A percentile compares a stretch with the other conserved stretches of the same genome.
Evolutionary conservation across 1,140 invertebrate species (phyloP).

Genomic region (Eupristina koningsbergeri): DNA sequence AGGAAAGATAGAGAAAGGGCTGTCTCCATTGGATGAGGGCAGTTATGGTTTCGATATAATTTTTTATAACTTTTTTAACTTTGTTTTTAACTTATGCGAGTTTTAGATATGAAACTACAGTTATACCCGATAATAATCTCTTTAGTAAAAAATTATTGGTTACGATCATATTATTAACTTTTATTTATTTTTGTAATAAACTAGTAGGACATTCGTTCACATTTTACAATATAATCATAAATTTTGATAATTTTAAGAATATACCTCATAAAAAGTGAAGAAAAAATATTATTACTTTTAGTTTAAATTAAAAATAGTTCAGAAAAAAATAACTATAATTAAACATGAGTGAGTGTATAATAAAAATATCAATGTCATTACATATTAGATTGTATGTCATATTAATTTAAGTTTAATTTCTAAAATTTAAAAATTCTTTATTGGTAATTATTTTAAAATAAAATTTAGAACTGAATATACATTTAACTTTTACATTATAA

Average conservation of each 20-base stretch:
- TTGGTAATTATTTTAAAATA: too few species aligned
- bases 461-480: too few species aligned
- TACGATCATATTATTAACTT: not conserved
- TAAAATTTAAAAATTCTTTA: too few species aligned
- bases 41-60: slow-evolving; percentile 50
- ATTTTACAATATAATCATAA: not conserved
- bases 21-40: not conserved
- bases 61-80: slow-evolving; percentile 6
- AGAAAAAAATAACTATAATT: too few species aligned
- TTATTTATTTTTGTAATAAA: not conserved
- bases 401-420: too few species aligned
- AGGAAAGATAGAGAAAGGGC: not conserved
- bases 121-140: not conserved
- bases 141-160: not conserved
- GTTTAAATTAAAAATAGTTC: too few species aligned
- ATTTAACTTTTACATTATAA: too few species aligned
- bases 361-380: too few species aligned
- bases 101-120: not conserved
- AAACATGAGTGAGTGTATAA: too few species aligned
- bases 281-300: too few species aligned
- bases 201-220: not conserved
- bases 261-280: too few species aligned
- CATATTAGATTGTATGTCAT: too few species aligned
- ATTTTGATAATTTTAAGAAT: not conserved
- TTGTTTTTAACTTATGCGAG: not conserved